phyloP scores from a whole-genome alignment of 2,888 invertebrate species.

The Agonopterix alstromeriana region DNA sequence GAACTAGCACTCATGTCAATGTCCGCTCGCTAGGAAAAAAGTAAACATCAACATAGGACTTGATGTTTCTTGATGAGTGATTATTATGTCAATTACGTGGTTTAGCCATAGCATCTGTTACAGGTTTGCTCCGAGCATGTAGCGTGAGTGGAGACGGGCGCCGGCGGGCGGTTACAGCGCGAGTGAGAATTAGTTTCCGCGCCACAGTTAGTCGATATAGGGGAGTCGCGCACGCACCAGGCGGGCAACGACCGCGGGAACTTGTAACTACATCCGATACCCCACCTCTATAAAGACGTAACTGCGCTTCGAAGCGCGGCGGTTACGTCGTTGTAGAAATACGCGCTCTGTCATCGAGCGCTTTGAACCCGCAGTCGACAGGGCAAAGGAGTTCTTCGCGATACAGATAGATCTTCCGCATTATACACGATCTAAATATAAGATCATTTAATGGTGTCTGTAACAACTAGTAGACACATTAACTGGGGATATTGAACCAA shows the following conservation, averaged over 20 bases:
- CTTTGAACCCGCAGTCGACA: constrained; percentile 55
- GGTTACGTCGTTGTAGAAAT: constrained; percentile 32
- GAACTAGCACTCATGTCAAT: not conserved
- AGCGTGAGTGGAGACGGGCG: not conserved
- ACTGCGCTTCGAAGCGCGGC: constrained; percentile 25
- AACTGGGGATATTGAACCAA: too few species aligned
- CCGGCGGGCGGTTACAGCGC: not conserved
- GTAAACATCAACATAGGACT: not conserved
- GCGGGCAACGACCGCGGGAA: constrained; percentile 74
- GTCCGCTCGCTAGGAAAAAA: not conserved
- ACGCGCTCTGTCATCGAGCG: constrained; percentile 32
- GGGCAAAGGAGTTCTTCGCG: constrained; percentile 46
- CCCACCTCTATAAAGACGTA: constrained; percentile 42
- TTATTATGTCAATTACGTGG: constrained; percentile 4
- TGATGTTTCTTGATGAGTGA: not conserved
- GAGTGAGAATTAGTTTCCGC: constrained; percentile 11
- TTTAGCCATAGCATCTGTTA: constrained; percentile 4
- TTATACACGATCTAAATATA: constrained; percentile 21
- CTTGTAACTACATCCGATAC: constrained; percentile 70
- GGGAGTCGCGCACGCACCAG: constrained; percentile 51
- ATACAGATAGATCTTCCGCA: constrained; percentile 51
- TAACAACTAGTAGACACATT: not conserved
- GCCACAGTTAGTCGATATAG: constrained; percentile 64
- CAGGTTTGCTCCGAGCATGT: not conserved
- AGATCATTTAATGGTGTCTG: not conserved